Conservation (phyloP, 2,888 invertebrate species). For the Apotomis turbidana region DNA sequence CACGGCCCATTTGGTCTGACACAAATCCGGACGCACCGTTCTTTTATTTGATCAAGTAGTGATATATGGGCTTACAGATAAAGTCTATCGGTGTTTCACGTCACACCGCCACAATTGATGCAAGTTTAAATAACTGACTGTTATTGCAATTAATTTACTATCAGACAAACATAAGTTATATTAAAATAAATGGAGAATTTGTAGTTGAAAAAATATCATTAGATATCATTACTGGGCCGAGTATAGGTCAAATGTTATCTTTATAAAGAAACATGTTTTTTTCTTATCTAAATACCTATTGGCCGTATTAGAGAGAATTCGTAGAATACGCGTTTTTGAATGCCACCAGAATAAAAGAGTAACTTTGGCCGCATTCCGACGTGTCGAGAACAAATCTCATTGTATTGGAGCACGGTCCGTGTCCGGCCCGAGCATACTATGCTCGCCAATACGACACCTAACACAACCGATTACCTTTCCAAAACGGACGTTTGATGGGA, state of each 20-base stretch:
- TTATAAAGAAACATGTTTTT: slow-evolving; percentile 28
- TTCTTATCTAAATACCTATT: slow-evolving; percentile 30
- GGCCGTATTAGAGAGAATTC: slow-evolving; percentile 1
- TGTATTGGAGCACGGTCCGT: slow-evolving; percentile 63
- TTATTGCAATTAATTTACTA: neutral
- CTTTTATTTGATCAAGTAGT: slow-evolving; percentile 58
- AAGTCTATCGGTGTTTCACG: slow-evolving; percentile 43
- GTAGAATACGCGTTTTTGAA: slow-evolving; percentile 13
- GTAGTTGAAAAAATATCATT: slow-evolving; percentile 24
- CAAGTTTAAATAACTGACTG: neutral
- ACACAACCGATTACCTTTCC: slow-evolving; percentile 66
- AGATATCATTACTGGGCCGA: slow-evolving; percentile 39
- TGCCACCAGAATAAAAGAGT: slow-evolving; percentile 34
- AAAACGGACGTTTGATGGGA: slow-evolving; percentile 50
- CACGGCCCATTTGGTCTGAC: slow-evolving; percentile 65
- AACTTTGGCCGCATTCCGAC: slow-evolving; percentile 55
- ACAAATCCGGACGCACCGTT: slow-evolving; percentile 63
- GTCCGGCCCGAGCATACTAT: slow-evolving; percentile 60
- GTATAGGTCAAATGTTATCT: slow-evolving; percentile 39
- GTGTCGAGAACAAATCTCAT: slow-evolving; percentile 56
- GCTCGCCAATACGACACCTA: slow-evolving; percentile 65
- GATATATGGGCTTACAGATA: slow-evolving; percentile 50
- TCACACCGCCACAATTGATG: slow-evolving; percentile 13
- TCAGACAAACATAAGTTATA: slow-evolving; percentile 19
- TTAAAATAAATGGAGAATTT: slow-evolving; percentile 31